These are phyloP conservation scores for Diachasma alloeum DNA, from an alignment of 1,140 invertebrate genomes.

Conservation along the genomic window DNA sequence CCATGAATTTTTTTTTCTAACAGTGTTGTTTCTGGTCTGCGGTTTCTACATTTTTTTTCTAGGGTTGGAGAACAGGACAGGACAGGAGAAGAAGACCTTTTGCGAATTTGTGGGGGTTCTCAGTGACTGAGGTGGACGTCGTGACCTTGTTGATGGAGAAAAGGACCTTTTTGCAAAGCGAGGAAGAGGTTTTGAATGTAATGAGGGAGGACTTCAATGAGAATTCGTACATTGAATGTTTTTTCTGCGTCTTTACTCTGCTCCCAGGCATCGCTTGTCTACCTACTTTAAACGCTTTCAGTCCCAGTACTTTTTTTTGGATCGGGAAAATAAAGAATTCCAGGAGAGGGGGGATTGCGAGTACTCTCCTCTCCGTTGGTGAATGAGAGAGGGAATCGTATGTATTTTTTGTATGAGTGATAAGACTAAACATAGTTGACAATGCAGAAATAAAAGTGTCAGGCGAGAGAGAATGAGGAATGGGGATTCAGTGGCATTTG, in stretches of 20 bases:
- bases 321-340: not conserved
- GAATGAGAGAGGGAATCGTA: not conserved
- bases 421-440: not conserved
- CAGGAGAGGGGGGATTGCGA: not conserved
- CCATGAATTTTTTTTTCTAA: too few relatives aligned
- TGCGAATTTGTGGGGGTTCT: not conserved
- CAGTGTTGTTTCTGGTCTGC: too few relatives aligned
- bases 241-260: not conserved
- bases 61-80: too few relatives aligned
- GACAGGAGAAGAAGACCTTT: not conserved
- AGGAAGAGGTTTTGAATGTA: not conserved
- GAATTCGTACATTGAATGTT: constrained; percentile 7
- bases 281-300: constrained; percentile 6
- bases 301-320: not conserved
- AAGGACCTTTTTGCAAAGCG: not conserved
- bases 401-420: not conserved
- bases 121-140: not conserved
- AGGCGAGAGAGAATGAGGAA: not conserved
- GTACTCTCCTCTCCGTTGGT: not conserved
- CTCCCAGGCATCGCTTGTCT: not conserved
- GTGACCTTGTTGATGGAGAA: not conserved
- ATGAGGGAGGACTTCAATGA: not conserved
- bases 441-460: constrained; percentile 8
- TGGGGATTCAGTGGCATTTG: not conserved
- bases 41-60: too few relatives aligned